A percentile compares a stretch with the other conserved stretches of the same genome.
These are phyloP conservation scores for Drosophila gaucha DNA, from an alignment of 2,888 invertebrate species.

Conservation along the genomic window DNA sequence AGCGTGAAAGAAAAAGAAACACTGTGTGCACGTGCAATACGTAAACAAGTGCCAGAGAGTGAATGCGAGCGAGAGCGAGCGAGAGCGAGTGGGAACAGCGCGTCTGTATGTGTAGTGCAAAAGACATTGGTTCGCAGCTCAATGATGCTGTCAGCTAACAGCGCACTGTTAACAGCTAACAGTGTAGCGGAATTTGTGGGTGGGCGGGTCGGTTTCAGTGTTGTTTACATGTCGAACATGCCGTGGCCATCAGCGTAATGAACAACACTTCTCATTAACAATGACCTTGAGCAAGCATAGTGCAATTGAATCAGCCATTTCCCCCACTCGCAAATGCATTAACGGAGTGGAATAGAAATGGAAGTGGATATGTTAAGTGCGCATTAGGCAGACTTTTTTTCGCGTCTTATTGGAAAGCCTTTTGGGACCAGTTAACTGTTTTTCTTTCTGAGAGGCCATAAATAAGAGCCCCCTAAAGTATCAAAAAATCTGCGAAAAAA, in stretches of 20 bases:
- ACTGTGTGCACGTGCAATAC: conserved; percentile 67
- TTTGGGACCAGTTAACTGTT: background rate
- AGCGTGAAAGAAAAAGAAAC: conserved; percentile 38
- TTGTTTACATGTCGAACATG: conserved; percentile 35
- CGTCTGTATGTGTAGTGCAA: conserved; percentile 17
- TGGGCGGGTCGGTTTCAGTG: background rate
- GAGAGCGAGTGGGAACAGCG: conserved; percentile 7
- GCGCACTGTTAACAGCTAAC: conserved; percentile 47
- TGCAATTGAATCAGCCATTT: conserved; percentile 45
- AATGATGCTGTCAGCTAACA: conserved; percentile 46
- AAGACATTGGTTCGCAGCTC: conserved; percentile 8
- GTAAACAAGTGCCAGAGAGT: conserved; percentile 63
- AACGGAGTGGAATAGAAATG: conserved; percentile 15
- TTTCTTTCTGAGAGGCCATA: conserved; percentile 5
- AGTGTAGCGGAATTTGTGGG: conserved; percentile 11
- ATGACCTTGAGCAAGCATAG: conserved; percentile 36
- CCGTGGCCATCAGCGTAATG: conserved; percentile 40
- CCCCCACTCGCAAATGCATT: conserved; percentile 21
- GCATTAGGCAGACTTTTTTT: conserved; percentile 22
- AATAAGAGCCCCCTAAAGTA: background rate
- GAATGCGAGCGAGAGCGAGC: conserved; percentile 4
- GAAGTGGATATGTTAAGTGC: conserved; percentile 15
- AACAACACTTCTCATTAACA: conserved; percentile 43
- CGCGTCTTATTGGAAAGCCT: background rate
- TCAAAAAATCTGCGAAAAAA: conserved; percentile 15